These are phyloP conservation scores for Gymnocheta viridis DNA, from an alignment of 2,888 invertebrate genomes.

Conservation along the genomic window DNA sequence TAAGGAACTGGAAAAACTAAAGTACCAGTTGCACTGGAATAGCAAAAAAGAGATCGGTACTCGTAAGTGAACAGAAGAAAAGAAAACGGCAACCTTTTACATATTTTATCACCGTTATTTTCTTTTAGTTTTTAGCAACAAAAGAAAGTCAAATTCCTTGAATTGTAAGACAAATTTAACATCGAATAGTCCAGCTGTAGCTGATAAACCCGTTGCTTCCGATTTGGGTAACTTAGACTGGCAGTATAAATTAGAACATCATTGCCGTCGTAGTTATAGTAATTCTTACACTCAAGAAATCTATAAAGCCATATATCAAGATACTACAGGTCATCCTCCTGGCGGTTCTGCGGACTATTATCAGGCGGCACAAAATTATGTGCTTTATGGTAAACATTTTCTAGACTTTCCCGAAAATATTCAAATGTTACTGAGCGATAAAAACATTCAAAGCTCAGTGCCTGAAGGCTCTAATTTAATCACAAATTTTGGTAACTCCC, in stretches of 20 bases:
- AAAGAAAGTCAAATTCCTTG: not conserved
- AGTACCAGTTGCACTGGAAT: conserved; percentile 68
- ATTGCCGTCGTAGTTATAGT: conserved; percentile 67
- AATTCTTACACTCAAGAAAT: conserved; percentile 75
- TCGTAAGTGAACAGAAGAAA: conserved; percentile 50
- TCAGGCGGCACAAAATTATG: conserved; percentile 79
- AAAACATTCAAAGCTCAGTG: conserved; percentile 18
- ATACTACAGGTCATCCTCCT: conserved; percentile 74
- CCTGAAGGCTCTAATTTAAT: conserved; percentile 43
- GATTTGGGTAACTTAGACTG: conserved; percentile 54
- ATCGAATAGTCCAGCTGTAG: not conserved
- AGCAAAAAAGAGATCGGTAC: conserved; percentile 55
- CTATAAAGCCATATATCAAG: conserved; percentile 75
- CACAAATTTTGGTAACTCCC: conserved; percentile 7
- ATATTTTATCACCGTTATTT: not conserved
- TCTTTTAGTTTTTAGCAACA: not conserved
- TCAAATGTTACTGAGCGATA: conserved; percentile 57
- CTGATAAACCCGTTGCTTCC: not conserved
- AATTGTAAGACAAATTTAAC: conserved; percentile 1
- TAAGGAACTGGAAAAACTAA: conserved; percentile 65
- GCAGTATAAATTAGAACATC: conserved; percentile 68
- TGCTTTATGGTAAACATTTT: conserved; percentile 74
- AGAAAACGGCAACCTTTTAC: not conserved
- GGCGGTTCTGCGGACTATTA: conserved; percentile 74
- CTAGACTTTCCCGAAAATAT: conserved; percentile 75